Base-by-base conservation (phyloP, 1,140 invertebrate species). In the Melanaphis sacchari region DNA sequence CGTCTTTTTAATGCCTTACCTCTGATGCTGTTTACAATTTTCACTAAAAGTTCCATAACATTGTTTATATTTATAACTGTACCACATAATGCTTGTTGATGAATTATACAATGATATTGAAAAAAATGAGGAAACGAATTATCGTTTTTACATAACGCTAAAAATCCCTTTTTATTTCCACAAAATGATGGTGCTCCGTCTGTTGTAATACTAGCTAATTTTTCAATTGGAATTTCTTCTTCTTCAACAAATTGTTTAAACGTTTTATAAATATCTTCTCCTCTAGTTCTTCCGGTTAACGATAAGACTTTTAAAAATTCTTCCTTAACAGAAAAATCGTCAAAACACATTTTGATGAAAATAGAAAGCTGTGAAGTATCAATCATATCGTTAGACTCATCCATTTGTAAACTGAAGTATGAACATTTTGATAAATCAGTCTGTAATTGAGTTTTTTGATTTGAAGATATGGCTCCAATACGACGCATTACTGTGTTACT, bases 401-500 rank as follows among this genome's bases (percentile, higher is more conserved):
- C 84, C 41, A 85, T 85, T 85, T 85, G 84, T n/a, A 87, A 87
- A 87, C 26, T 87, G 31, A 87, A 87, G 41, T 87, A 46, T 87
- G 52, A 8, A 54, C 24, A 54, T 54, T 54, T 54, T 26, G 7
- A 54, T 54, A 54, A 54, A 54, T 54, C 52, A 54, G 52, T 54
- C 52, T 54, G 52, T 54, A 26, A 7, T 54, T 52, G 49, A 52
- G 49, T 52, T 52, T 52, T 52, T 52, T 52, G 22, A 52, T 52
- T 24, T 52, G 21, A 52, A 52, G 49, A 52, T 52, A 52, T 52
- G 21, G 49, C 49, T 52, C 22, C 22, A 88, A 88, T 88, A 88
- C 87, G 46, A 88, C n/a, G 43, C 46, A 88, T 88, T 88, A 88
- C 87, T 52, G n/a, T 88, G n/a, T 88, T 88, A 88, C 87, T 88